These are phyloP conservation scores for Campopleginae sp. DNA, from an alignment of 2,888 invertebrate species.

Conservation along the genomic window DNA sequence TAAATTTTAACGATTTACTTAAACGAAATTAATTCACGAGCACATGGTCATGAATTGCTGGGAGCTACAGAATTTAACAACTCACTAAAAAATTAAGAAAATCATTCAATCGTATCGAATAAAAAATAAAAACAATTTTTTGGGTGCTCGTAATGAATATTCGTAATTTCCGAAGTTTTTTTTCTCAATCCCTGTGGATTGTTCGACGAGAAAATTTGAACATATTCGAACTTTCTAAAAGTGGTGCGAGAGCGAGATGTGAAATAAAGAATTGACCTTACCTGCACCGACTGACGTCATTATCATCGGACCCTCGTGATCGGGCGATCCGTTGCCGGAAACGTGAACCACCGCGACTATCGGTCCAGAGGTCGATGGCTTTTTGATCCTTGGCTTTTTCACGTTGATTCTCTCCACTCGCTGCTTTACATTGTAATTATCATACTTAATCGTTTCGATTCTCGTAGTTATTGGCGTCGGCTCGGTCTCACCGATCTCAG, in stretches of 20 bases:
- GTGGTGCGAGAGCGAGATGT: not conserved
- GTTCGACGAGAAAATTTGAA: not conserved
- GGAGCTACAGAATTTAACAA: not conserved
- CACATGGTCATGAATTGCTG: not conserved
- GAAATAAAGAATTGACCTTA: constrained; percentile 45
- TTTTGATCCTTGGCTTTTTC: constrained; percentile 64
- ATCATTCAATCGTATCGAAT: not conserved
- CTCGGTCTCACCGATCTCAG: constrained; percentile 44
- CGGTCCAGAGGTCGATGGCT: constrained; percentile 66
- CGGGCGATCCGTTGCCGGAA: constrained; percentile 66
- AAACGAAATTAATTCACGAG: not conserved
- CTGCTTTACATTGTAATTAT: constrained; percentile 62
- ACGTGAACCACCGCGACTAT: constrained; percentile 69
- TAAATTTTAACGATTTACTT: not conserved
- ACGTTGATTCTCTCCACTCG: constrained; percentile 59
- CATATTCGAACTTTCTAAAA: not conserved
- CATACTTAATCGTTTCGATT: constrained; percentile 56
- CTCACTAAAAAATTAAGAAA: not conserved
- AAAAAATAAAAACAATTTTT: not conserved
- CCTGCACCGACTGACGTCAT: constrained; percentile 64
- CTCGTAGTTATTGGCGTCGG: constrained; percentile 46
- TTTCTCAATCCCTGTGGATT: not conserved
- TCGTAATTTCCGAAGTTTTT: not conserved
- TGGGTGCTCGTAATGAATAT: not conserved
- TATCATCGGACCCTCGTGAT: constrained; percentile 67